Conservation (phyloP, 2,113 vertebrate species). For the Aegotheles bennettii region DNA sequence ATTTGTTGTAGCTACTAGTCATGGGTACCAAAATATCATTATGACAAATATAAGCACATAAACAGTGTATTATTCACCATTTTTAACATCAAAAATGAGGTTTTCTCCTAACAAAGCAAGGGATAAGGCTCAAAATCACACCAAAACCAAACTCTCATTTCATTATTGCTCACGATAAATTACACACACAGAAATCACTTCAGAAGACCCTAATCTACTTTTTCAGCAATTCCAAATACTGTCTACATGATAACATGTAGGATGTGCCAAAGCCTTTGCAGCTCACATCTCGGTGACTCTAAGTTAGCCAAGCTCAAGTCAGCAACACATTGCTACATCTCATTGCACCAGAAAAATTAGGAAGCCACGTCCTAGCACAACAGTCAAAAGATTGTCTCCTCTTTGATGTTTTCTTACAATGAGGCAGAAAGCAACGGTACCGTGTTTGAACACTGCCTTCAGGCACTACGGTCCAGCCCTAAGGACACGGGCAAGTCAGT, state of each 20-base stretch:
- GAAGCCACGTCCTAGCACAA: not conserved
- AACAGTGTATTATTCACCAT: not conserved
- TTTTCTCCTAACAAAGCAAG: not conserved
- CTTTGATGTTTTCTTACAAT: not conserved
- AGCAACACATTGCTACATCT: not conserved
- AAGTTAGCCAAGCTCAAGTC: not conserved
- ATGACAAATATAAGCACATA: not conserved
- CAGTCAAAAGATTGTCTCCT: not conserved
- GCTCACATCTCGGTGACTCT: not conserved
- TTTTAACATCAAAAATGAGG: not conserved
- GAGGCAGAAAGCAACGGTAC: not conserved
- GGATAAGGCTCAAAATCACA: not conserved
- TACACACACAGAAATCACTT: not conserved
- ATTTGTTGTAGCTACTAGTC: not conserved
- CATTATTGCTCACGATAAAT: not conserved
- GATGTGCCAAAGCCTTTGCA: not conserved
- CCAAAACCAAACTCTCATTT: not conserved
- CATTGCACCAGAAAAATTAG: not conserved
- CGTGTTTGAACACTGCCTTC: not conserved
- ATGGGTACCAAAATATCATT: not conserved
- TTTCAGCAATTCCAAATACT: not conserved
- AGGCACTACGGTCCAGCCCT: not conserved
- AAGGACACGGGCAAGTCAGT: not conserved
- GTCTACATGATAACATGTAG: rapidly evolving
- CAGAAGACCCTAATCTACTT: not conserved